These are phyloP conservation scores for Oxyura jamaicensis DNA, from an alignment of 2,113 vertebrate genomes.

Conservation along the genomic window DNA sequence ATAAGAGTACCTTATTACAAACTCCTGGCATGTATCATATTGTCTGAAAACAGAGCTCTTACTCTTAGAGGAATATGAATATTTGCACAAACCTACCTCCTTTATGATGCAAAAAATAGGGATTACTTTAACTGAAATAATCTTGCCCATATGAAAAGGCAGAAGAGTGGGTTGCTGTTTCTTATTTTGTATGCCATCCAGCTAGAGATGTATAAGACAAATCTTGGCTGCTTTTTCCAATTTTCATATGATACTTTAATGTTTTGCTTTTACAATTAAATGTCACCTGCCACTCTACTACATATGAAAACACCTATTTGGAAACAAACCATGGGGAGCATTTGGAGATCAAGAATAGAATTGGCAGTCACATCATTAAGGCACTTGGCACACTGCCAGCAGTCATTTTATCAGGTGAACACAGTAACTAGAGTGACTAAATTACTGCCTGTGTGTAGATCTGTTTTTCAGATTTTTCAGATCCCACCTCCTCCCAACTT, in stretches of 20 bases:
- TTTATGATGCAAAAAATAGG: neutral
- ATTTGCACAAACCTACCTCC: neutral
- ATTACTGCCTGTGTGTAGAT: neutral
- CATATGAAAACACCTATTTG: slow-evolving; percentile 1
- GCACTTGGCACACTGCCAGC: neutral
- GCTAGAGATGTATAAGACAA: neutral
- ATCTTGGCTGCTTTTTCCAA: neutral
- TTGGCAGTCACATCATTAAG: slow-evolving; percentile 31
- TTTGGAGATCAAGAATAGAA: neutral
- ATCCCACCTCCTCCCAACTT: neutral
- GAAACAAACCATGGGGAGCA: neutral
- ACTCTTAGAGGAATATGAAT: neutral
- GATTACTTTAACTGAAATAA: neutral
- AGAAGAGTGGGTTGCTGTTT: neutral
- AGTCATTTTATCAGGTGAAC: slow-evolving; percentile 32
- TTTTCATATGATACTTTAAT: neutral
- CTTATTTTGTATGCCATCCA: neutral
- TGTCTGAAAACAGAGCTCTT: neutral
- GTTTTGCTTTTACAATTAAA: neutral
- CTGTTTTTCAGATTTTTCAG: slow-evolving; percentile 7
- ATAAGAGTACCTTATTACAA: neutral
- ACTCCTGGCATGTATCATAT: neutral
- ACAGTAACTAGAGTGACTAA: slow-evolving; percentile 12
- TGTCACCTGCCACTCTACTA: neutral
- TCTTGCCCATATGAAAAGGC: neutral